Base-by-base conservation (phyloP, 2,113 vertebrate species). In the Laticauda laticaudata region DNA sequence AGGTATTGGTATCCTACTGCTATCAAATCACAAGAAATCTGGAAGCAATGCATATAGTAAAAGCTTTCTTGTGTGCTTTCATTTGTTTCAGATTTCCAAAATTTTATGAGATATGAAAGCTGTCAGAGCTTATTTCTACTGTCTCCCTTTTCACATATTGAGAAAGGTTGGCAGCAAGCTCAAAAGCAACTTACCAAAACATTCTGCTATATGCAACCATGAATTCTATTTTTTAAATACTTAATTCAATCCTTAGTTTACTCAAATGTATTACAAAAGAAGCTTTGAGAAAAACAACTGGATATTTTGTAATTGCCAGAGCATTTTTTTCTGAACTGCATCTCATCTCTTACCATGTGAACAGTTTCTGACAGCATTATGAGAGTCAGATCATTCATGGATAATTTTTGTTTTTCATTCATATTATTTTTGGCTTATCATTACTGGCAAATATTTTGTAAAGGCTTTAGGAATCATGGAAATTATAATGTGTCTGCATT, bases 21-120 rank as follows among this genome's bases (percentile, higher is more conserved):
- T 96, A 94, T 95, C 94, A 97, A 96, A 95, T 94, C 88, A 95
- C 15, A 94, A 96, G 94, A 96, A 92, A 3, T 95, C 93, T 96
- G 96, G 95, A 96, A 97, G 93, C 64, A 90, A 45, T 94, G 90
- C 93, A 97, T 93, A 95, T 96, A 92, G 91, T 69, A 95, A 95
- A 94, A 95, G 87, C 21, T 94, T 10, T 90, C 81, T 3, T 95
- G 39, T 94, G 86, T 93, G 51, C 88, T 96, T 95, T 93, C 59
- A 92, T 96, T 97, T 7, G 0, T 89, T 95, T 95, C 18, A 59
- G 89, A 61, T 92, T 96, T 96, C 94, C 18, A 4, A 91, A 90
- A 88, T 94, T 96, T 95, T 95, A 92, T 94, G 15, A 91, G 75
- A 8, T 21, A 23, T 88, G 85, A 90, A 96, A 94, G 24, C 11